Conservation (phyloP, 2,797 vertebrate genomes). For the Zalophus californianus region DNA sequence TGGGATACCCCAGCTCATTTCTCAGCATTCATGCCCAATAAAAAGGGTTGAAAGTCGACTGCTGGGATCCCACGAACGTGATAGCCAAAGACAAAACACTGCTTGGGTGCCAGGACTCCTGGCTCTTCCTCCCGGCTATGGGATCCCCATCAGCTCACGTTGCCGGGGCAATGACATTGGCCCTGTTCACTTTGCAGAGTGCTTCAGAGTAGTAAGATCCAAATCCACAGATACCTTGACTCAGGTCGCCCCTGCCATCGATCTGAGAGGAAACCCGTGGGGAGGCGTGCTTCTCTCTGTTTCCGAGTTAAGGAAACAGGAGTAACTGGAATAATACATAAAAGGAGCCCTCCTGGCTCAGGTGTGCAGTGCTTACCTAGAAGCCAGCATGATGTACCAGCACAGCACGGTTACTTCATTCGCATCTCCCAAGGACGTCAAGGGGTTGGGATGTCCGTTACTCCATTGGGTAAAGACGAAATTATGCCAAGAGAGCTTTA, state of each 20-base stretch:
- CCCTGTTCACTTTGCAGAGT: neutral
- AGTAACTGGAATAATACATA: accelerated
- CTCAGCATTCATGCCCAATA: conserved; percentile 49
- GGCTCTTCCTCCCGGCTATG: neutral
- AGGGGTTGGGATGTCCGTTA: no score
- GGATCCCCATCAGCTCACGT: accelerated
- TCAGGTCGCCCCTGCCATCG: neutral
- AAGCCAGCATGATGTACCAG: neutral
- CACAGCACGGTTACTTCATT: accelerated
- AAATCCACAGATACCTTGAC: neutral
- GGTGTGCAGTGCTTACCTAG: accelerated
- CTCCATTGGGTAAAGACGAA: neutral
- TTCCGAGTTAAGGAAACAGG: neutral
- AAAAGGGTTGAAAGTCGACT: conserved; percentile 63
- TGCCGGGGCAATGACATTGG: accelerated
- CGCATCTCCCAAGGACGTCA: neutral
- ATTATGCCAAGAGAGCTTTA: neutral
- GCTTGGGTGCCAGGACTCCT: neutral
- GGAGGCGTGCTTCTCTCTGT: neutral
- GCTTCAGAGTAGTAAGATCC: neutral
- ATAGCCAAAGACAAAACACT: neutral
- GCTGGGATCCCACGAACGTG: conserved; percentile 2
- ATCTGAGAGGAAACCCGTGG: neutral
- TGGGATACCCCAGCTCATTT: neutral
- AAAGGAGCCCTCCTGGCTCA: accelerated